phyloP scores from a whole-genome alignment of 2,888 invertebrate species.

The Drosophila setosimentum region DNA sequence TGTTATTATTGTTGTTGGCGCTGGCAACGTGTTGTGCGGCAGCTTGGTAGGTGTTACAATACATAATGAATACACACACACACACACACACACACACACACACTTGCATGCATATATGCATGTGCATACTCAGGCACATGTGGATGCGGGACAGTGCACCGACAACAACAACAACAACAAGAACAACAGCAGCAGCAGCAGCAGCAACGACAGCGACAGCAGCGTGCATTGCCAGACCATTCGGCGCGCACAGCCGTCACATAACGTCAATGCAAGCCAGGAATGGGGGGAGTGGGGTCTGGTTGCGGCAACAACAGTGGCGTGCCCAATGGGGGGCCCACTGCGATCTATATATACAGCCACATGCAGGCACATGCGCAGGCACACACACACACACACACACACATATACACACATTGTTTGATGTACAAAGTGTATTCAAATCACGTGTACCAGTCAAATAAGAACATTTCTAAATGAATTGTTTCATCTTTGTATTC shows the following conservation, averaged over 20 bases:
- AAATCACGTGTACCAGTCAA: not conserved
- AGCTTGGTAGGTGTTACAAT: conserved; percentile 74
- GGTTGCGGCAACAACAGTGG: conserved; percentile 16
- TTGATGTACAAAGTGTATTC: not conserved
- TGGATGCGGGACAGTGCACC: conserved; percentile 31
- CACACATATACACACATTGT: not conserved
- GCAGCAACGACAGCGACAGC: conserved; percentile 11
- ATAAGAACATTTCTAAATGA: not conserved
- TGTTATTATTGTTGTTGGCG: conserved; percentile 65
- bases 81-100: conserved; percentile 21
- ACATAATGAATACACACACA: conserved; percentile 59
- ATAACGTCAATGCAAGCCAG: conserved; percentile 66
- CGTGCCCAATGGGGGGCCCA: conserved; percentile 19
- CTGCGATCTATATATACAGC: not conserved
- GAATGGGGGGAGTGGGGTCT: conserved; percentile 7
- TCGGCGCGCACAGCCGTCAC: conserved; percentile 67
- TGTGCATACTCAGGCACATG: conserved; percentile 19
- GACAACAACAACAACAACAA: conserved; percentile 3
- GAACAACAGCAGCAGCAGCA: conserved; percentile 3
- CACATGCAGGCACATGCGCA: not conserved
- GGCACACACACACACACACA: not conserved
- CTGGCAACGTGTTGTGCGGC: conserved; percentile 58
- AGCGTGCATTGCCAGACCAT: conserved; percentile 70
- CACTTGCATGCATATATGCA: conserved; percentile 6
- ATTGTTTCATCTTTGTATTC: not conserved